These are phyloP conservation scores for human DNA, from an alignment of 2,113 vertebrate species.

Conservation along the genomic window GRCh38 chr2:198111501-198112000, in stretches of 20 bases:
- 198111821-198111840: background rate
- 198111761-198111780: background rate
- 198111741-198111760: background rate
- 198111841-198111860: background rate
- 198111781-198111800: background rate
- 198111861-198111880: background rate
- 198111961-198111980: background rate
- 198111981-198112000: background rate
- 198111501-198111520: background rate
- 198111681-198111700: no score
- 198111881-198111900: background rate
- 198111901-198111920: background rate
- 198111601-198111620: background rate
- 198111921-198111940: background rate
- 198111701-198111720: no score
- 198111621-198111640: conserved; percentile 2
- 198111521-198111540: background rate
- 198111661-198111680: no score
- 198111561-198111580: background rate
- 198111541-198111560: background rate
- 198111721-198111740: background rate
- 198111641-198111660: background rate
- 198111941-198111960: background rate
- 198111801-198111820: background rate
- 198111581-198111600: background rate